Evolutionary conservation across 2,113 vertebrate genomes (phyloP), one percentile per base, ranked within the genome.

Genomic region (Tretioscincus oriximinensis): DNA sequence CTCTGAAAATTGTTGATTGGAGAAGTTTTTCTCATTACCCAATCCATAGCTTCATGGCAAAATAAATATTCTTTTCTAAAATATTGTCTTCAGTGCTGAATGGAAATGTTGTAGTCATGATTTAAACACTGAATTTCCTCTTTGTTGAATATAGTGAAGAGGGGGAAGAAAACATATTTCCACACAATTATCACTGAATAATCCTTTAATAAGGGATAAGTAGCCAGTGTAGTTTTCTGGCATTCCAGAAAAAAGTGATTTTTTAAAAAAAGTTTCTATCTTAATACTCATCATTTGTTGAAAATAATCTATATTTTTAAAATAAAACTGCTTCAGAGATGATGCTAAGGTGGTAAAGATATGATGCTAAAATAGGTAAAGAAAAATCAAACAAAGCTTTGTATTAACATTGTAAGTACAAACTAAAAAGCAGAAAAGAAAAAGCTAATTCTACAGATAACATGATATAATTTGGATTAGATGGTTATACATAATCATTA

Each of bases 251-350:
- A 65, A 26, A 10, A 68, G 82, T 78, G 35, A n/a, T 51, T 3
- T 8, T 65, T 1, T 1, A 12, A 14, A 41, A 41, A 41, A 41
- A 18, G 5, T 85, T 87, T 9, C 14, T 24, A 1, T 26, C 68
- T 84, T 73, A 83, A 76, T 1, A 76, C 0, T 63, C 72, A 4
- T 65, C 16, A 35, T 29, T 22, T 11, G 84, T 51, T 29, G 73
- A 84, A 90, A 88, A 83, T 1, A 83, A 65, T 54, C 1, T 72
- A 1, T 29, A 51, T 80, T 78, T 10, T 68, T 88, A 72, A 26
- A 83, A 66, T 67, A 2, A 4, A 72, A 9, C 81, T 12, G 68
- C 12, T 67, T 20, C 9, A 21, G 28, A 51, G 2, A 20, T 83
- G 18, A 1, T 9, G 3, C 21, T 31, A 29, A 81, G 58, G 1